These are phyloP conservation scores for Aphodius sticticus DNA, from an alignment of 2,888 invertebrate species.

Conservation along the genomic window DNA sequence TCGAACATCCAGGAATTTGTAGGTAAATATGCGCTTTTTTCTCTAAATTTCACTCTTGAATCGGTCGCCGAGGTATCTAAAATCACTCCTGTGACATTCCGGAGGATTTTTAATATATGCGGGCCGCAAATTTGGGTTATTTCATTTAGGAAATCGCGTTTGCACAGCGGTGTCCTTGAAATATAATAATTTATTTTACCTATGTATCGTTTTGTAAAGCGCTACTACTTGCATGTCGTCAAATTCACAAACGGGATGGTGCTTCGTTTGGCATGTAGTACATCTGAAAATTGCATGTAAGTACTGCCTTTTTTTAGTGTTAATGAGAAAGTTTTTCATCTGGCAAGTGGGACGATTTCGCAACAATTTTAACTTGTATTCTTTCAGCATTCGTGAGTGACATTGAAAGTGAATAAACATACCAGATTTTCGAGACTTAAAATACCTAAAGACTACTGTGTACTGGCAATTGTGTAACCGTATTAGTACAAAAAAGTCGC, in stretches of 20 bases:
- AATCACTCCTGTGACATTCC: not conserved
- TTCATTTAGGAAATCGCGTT: slow-evolving; percentile 44
- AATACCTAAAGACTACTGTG: not conserved
- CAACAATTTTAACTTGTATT: slow-evolving; percentile 46
- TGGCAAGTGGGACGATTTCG: slow-evolving; percentile 54
- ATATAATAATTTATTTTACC: slow-evolving; percentile 35
- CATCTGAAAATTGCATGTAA: not conserved
- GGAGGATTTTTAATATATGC: slow-evolving; percentile 45
- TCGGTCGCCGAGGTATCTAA: not conserved
- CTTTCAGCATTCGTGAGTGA: slow-evolving; percentile 46
- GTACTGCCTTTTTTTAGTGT: slow-evolving; percentile 9
- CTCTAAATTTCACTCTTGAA: slow-evolving; percentile 25
- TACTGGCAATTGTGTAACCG: not conserved
- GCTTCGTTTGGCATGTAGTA: not conserved
- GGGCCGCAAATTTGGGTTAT: slow-evolving; percentile 40
- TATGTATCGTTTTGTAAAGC: slow-evolving; percentile 31
- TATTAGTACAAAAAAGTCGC: not conserved
- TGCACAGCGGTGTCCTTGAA: slow-evolving; percentile 34
- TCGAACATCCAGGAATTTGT: slow-evolving; percentile 52
- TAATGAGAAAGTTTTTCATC: slow-evolving; percentile 24
- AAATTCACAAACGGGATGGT: slow-evolving; percentile 19
- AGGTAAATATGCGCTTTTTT: slow-evolving; percentile 54
- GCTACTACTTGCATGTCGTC: not conserved
- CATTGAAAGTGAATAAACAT: slow-evolving; percentile 54
- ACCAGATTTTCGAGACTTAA: slow-evolving; percentile 22